These are phyloP conservation scores for Slavum lentiscoides DNA, from an alignment of 2,888 invertebrate species.

Conservation along the genomic window DNA sequence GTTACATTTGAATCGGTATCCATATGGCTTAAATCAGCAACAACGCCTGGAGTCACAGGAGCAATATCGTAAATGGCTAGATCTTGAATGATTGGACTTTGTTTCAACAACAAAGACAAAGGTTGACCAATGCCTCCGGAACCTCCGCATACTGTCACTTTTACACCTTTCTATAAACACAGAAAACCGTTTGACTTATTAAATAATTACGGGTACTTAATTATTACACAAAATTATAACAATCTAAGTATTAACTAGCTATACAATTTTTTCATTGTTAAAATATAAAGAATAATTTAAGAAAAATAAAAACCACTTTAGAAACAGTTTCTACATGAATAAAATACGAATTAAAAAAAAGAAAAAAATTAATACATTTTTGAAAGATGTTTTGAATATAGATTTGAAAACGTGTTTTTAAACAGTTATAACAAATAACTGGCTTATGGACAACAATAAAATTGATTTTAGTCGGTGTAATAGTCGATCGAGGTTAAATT, in stretches of 20 bases:
- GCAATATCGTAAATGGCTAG: slow-evolving; percentile 92
- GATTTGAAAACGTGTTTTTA: too few relatives aligned
- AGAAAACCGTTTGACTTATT: background rate
- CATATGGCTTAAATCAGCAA: slow-evolving; percentile 95
- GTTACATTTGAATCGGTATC: slow-evolving; percentile 82
- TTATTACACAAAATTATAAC: background rate
- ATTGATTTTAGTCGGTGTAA: too few relatives aligned
- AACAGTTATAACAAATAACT: too few relatives aligned
- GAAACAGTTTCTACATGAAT: background rate
- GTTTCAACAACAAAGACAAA: slow-evolving; percentile 86
- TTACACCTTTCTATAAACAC: slow-evolving; percentile 67
- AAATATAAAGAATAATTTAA: background rate
- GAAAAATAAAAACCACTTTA: background rate
- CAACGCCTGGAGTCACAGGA: slow-evolving; percentile 87
- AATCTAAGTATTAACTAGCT: too few relatives aligned
- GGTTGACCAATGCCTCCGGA: slow-evolving; percentile 98
- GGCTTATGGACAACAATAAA: too few relatives aligned
- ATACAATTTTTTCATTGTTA: too few relatives aligned
- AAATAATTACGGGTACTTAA: too few relatives aligned
- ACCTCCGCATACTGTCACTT: slow-evolving; percentile 95
- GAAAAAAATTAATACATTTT: too few relatives aligned
- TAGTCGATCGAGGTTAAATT: too few relatives aligned
- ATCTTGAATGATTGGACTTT: slow-evolving; percentile 80
- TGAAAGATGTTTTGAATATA: too few relatives aligned
- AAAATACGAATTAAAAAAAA: background rate